A percentile compares a stretch with the other conserved stretches of the same genome.
Conservation (phyloP, 2,797 vertebrate species). For the Tamandua tetradactyla region DNA sequence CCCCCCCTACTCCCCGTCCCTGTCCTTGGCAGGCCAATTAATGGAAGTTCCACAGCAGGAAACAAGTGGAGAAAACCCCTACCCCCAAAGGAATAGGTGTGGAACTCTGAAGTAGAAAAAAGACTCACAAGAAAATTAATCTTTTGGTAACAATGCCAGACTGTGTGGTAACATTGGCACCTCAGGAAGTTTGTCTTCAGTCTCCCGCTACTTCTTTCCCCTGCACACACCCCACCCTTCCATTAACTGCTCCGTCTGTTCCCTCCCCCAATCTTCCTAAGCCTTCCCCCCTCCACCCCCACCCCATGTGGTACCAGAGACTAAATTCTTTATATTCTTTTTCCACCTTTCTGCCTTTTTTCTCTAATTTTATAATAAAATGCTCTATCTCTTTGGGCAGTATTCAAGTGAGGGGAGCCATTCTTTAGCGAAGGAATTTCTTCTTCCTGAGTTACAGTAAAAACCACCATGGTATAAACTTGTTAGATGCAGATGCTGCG, state of each 20-base stretch:
- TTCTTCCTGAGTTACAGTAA: background rate
- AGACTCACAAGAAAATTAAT: background rate
- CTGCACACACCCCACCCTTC: background rate
- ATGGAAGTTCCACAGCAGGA: background rate
- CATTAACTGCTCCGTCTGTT: background rate
- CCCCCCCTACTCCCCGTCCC: too few relatives aligned
- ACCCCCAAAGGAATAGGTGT: slow-evolving; percentile 24
- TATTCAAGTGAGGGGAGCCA: background rate
- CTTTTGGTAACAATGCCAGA: background rate
- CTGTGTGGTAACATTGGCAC: background rate
- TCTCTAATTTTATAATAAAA: slow-evolving; percentile 38
- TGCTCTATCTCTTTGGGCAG: background rate
- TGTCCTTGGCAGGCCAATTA: slow-evolving; percentile 20
- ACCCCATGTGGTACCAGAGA: background rate
- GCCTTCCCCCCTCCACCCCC: too few relatives aligned
- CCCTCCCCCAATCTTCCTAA: background rate
- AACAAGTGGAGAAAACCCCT: slow-evolving; percentile 18
- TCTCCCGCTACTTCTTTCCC: background rate
- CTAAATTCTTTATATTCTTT: background rate
- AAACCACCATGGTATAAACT: background rate
- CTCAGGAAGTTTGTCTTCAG: background rate
- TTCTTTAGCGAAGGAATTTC: background rate
- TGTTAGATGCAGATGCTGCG: background rate
- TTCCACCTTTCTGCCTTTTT: background rate
- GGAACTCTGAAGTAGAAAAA: slow-evolving; percentile 10